phyloP scores from a whole-genome alignment of 2,113 vertebrate species.

The Taurulus bubalis region DNA sequence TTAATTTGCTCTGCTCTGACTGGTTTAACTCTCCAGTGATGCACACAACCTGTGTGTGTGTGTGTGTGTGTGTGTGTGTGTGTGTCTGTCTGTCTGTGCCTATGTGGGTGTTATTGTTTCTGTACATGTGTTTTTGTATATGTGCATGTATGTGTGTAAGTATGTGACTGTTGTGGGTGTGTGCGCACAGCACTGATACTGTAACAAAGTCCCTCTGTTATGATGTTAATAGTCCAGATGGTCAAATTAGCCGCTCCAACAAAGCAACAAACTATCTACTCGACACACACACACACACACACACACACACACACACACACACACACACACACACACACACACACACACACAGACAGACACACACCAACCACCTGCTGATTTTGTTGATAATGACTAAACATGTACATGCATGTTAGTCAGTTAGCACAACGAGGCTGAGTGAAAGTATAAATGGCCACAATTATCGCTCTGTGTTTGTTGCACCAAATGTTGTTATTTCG shows the following conservation, averaged over 20 bases:
- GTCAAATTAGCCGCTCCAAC: constrained; percentile 83
- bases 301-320: constrained; percentile 27
- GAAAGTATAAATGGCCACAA: constrained; percentile 31
- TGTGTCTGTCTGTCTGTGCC: not conserved
- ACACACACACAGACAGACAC: constrained; percentile 21
- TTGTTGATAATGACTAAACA: constrained; percentile 67
- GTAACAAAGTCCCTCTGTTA: constrained; percentile 76
- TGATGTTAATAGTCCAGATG: constrained; percentile 79
- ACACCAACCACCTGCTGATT: constrained; percentile 70
- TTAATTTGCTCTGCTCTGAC: constrained; percentile 61
- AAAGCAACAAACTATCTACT: constrained; percentile 82
- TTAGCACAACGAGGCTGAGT: constrained; percentile 33
- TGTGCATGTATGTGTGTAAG: constrained; percentile 13
- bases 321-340: constrained; percentile 33
- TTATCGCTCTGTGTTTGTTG: constrained; percentile 22
- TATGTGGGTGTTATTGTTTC: constrained; percentile 4
- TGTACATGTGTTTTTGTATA: constrained; percentile 6
- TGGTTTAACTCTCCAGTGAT: constrained; percentile 49
- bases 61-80: not conserved
- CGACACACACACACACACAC: constrained; percentile 40
- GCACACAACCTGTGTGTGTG: constrained; percentile 24
- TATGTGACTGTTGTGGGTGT: constrained; percentile 15
- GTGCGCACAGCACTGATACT: constrained; percentile 53
- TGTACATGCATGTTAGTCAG: constrained; percentile 64
- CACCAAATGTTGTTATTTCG: constrained; percentile 34